Conservation (phyloP, 2,888 invertebrate species). For the Hoplodrina blanda region DNA sequence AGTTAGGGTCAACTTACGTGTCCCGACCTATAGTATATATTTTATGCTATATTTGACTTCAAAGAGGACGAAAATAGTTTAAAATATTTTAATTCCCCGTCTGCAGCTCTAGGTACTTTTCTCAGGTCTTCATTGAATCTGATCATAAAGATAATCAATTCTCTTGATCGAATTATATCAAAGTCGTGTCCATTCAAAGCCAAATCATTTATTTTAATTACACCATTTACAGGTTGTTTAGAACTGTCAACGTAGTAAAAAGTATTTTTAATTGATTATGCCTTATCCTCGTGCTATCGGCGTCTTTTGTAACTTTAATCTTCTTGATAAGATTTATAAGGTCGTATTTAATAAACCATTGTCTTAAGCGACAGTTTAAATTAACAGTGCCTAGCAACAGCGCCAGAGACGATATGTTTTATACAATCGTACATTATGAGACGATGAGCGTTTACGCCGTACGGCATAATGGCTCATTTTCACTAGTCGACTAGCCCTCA, state of each 20-base stretch:
- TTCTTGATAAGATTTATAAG: neutral
- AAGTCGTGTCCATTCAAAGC: neutral
- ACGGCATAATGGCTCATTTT: no score
- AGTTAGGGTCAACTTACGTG: no score
- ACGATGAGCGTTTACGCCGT: no score
- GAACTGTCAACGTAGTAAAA: neutral
- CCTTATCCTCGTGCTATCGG: slow-evolving; percentile 7
- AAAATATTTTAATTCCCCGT: neutral
- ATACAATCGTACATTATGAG: no score
- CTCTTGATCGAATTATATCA: neutral
- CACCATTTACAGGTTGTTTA: neutral
- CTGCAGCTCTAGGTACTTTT: no score
- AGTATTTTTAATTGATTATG: neutral
- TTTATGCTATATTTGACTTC: no score
- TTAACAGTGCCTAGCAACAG: neutral
- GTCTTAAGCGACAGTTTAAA: slow-evolving; percentile 32
- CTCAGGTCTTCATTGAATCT: neutral
- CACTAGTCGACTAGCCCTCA: no score
- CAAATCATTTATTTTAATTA: slow-evolving; percentile 16
- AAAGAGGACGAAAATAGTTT: no score
- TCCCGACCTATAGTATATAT: no score
- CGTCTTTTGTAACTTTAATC: slow-evolving; percentile 11
- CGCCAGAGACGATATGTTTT: neutral
- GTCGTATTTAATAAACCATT: slow-evolving; percentile 16
- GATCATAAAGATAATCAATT: no score